Evolutionary conservation across 2,888 invertebrate species (phyloP), one percentile per base, ranked within the genome.

Genomic region (Zelleria hepariella): DNA sequence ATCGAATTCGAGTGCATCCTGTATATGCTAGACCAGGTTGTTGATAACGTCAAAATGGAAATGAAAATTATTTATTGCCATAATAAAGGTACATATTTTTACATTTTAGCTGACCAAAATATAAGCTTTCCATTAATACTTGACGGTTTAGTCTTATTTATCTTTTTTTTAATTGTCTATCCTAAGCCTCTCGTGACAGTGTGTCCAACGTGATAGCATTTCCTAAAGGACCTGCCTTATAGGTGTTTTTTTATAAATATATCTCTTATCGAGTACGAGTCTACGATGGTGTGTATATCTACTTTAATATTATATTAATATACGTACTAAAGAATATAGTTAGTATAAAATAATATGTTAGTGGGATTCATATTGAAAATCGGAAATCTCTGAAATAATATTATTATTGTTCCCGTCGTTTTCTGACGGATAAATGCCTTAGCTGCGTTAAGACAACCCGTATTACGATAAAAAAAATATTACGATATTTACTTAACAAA

Each of bases 201-300:
- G 55, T 64, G 66, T 65, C 68, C 74, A 74, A 73, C 74, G 81
- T 78, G 75, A 77, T 73, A 74, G 65, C 65, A 65, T 74, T 80
- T 78, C 79, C 82, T 80, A 74, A 73, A 79, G 77, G 76, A 81
- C 83, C 85, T 87, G 86, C 86, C 86, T 87, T 87, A 86, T 86
- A 81, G 81, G 74, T 87, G 85, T 86, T 80, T 83, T 81, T 82
- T 81, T 82, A 80, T 80, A 81, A 78, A 77, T 78, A 68, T 83
- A 77, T 79, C 77, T 83, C 75, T 78, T 15, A 77, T 68, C 68
- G 73, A 75, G 69, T 73, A 21, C 27, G 18, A 27, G 26, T 55
- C 55, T 20, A 55, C 7, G 18, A 55, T 32, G 7, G 20, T 32
- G 20, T 27, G 20, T 23, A 8, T 18, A 55, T 10, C 26, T 32